Evolutionary conservation across 2,797 vertebrate genomes (phyloP).

Genomic region (Acrossocheilus fasciatus): DNA sequence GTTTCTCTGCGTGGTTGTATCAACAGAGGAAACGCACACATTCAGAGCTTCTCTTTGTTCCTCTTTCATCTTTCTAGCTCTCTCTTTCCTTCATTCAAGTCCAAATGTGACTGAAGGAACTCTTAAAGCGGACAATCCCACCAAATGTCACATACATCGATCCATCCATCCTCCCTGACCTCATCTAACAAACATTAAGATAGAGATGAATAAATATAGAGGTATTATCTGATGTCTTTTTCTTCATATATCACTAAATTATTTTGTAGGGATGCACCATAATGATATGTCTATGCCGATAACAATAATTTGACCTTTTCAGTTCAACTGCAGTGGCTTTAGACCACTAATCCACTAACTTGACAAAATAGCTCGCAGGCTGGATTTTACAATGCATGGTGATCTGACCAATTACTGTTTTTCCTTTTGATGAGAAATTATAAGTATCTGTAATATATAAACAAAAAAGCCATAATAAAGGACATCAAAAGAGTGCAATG

Average conservation of each 20-base stretch:
- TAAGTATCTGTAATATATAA: neutral
- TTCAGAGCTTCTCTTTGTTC: constrained; percentile 52
- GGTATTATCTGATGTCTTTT: neutral
- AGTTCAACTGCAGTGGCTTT: too few species aligned
- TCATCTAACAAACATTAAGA: neutral
- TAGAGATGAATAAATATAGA: neutral
- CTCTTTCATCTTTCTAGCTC: constrained; percentile 59
- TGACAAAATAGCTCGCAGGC: neutral
- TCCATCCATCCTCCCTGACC: neutral
- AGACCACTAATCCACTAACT: neutral
- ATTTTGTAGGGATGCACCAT: neutral
- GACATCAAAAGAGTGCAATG: neutral
- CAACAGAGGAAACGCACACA: constrained; percentile 29
- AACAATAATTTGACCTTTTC: neutral
- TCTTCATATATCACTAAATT: neutral
- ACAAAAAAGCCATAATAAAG: neutral
- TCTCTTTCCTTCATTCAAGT: constrained; percentile 33
- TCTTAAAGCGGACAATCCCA: constrained; percentile 14
- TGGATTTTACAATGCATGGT: neutral
- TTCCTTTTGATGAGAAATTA: neutral
- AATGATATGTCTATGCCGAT: neutral
- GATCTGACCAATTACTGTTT: neutral
- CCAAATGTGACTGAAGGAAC: constrained; percentile 35
- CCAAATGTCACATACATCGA: neutral
- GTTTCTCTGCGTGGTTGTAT: constrained; percentile 51